Evolutionary conservation across 2,888 invertebrate genomes (phyloP).

Genomic region (Apantesis nais): DNA sequence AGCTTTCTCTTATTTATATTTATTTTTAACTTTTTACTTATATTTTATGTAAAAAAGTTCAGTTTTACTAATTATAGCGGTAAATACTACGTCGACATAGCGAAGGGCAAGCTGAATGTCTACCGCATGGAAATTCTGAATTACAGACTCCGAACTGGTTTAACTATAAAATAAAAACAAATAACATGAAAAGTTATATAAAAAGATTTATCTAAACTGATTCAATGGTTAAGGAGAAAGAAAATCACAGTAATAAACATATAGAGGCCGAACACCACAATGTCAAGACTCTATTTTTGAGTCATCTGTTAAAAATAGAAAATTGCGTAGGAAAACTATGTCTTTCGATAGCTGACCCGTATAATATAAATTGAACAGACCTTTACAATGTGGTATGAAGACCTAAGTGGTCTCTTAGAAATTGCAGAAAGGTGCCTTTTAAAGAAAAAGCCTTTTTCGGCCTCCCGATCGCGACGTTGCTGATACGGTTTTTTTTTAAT

Average conservation of each 20-base stretch:
- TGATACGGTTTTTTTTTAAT: not conserved
- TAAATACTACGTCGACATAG: not conserved
- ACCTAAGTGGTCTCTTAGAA: not conserved
- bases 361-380: not conserved
- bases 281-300: slow-evolving; percentile 30
- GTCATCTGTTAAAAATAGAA: slow-evolving; percentile 47
- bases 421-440: not conserved
- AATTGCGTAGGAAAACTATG: slow-evolving; percentile 53
- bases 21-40: not conserved
- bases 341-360: not conserved
- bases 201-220: slow-evolving; percentile 22
- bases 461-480: not conserved
- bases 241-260: slow-evolving; percentile 44
- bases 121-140: not conserved
- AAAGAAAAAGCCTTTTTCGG: not conserved
- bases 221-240: slow-evolving; percentile 18
- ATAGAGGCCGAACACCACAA: slow-evolving; percentile 39
- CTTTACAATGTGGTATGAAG: not conserved
- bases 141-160: too few relatives aligned
- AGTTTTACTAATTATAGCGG: too few relatives aligned
- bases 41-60: not conserved
- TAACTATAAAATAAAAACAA: too few relatives aligned
- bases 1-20: not conserved
- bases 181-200: not conserved
- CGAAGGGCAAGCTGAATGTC: not conserved